Base-by-base conservation (phyloP, 2,113 vertebrate genomes). In the Seriola rivoliana region DNA sequence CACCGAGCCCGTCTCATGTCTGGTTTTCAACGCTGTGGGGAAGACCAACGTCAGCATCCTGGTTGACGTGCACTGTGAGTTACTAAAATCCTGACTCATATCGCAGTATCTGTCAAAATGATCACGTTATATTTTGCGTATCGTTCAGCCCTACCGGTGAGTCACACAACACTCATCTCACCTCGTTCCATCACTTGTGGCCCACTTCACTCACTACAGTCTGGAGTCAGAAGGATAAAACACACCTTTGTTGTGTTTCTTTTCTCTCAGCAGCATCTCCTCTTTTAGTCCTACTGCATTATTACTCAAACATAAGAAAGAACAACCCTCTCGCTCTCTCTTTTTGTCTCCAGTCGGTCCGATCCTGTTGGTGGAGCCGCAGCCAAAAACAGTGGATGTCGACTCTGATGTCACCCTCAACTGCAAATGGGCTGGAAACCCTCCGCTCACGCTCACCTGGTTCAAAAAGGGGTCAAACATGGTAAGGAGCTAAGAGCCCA, bases 21-120 rank as follows among this genome's bases (percentile, higher is more conserved):
- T 97, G 87, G 98, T 99, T 50, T 97, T 97, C 95, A 99, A 99
- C 42, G 96, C 96, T 36, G 96, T 97, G 70, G 98, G 98, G 17
- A 99, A 97, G 92, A 99, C 97, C 87, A 99, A 99, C 3, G 97
- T 99, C 95, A 99, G 98, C 96, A 99, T 98, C 4, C 90, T 99
- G 72, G 98, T 99, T 52, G 97, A 99, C 0, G 98, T 99, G 2
- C 97, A 99, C 92, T 99, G 98, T 99, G 91, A 96, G 97, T 96
- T 94, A 84, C 71, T 42, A 10, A 42, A 42, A 8, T 42, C 40
- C 7, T 42, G 8, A 42, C 40, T 42, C 40, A 42, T 1, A 42
- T 42, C 40, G 8, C 10, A 42, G 9, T 36, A 42, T 42, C 34
- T 6, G 6, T 36, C 34, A 36, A 42, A 42, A 42, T 42, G 9